Evolutionary conservation across 2,113 vertebrate species (phyloP), one percentile per base, ranked within the genome.

Genomic region (Suncus etruscus): DNA sequence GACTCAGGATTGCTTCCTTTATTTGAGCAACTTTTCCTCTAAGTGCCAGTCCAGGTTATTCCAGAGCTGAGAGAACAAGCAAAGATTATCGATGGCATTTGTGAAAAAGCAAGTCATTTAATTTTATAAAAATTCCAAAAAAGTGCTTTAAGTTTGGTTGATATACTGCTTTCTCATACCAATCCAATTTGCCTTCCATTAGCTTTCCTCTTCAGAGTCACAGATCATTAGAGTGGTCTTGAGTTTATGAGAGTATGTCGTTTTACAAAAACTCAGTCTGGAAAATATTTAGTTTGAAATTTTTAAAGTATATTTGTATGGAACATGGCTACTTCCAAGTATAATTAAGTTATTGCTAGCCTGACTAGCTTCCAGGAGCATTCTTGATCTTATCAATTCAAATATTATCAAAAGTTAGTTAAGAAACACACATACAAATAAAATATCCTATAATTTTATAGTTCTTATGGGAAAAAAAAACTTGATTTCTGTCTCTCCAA

Each of bases 91-190:
- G 32, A 66, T 18, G 32, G 65, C 3, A n/a, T 54, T 27, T 54
- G 12, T 54, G 63, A 91, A 58, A 20, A 6, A 83, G 45, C 58
- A 54, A 58, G 11, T 58, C 18, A 15, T 29, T n/a, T 7, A 4
- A 27, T n/a, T 92, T 83, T 76, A 65, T 50, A 89, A 94, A 82
- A 91, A n/a, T 87, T 74, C 0, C 66, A 91, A 61, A 90, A 78
- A 12, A 12, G 39, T 69, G 79, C 6, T 68, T 89, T 63, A 50
- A 84, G 48, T 83, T 74, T 32, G 61, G 0, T 65, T 61, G 27
- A 4, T 70, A 74, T 72, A 61, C 63, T 80, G 10, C 7, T 68
- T 3, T 80, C 51, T 69, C 32, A 77, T 50, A 32, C 4, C 63
- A 76, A 66, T 27, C 14, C 24, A 78, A 63, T 79, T 82, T 45